A percentile compares a stretch with the other conserved stretches of the same genome.
Conservation (phyloP, 1,140 invertebrate species). For the Hormaphis cornu region DNA sequence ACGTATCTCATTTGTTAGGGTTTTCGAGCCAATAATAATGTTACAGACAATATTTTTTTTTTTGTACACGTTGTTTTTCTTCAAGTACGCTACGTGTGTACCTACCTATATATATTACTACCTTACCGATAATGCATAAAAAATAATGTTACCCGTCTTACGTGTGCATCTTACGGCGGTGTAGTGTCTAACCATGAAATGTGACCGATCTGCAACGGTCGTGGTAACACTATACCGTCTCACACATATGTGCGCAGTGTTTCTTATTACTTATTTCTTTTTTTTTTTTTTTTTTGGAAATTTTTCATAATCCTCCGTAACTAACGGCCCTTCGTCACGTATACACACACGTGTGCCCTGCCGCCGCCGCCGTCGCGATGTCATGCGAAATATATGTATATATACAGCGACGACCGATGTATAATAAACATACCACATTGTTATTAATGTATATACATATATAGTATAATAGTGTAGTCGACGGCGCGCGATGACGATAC, state of each 20-base stretch:
- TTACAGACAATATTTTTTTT: slow-evolving; percentile 1
- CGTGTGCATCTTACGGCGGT: not conserved
- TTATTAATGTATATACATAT: too few relatives aligned
- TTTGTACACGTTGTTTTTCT: not conserved
- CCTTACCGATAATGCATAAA: too few relatives aligned
- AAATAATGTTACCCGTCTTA: not conserved
- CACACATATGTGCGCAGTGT: not conserved
- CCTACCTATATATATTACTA: not conserved
- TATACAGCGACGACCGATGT: not conserved
- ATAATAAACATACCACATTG: too few relatives aligned
- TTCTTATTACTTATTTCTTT: slow-evolving; percentile 13
- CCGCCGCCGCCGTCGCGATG: slow-evolving; percentile 1
- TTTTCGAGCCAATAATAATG: slow-evolving; percentile 3
- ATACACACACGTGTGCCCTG: not conserved
- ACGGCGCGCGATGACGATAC: too few relatives aligned
- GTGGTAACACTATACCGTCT: slow-evolving; percentile 3
- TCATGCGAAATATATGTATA: not conserved
- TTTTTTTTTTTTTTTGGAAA: slow-evolving; percentile 15
- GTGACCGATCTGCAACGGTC: slow-evolving; percentile 20
- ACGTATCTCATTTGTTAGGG: slow-evolving; percentile 6
- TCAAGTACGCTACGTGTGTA: not conserved
- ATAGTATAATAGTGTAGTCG: too few relatives aligned
- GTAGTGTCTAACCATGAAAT: slow-evolving; percentile 19
- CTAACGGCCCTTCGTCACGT: slow-evolving; percentile 25
- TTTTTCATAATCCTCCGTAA: slow-evolving; percentile 15